A percentile compares a stretch with the other conserved stretches of the same genome.
Evolutionary conservation across 2,888 invertebrate species (phyloP).

Genomic region (Rotaria socialis): DNA sequence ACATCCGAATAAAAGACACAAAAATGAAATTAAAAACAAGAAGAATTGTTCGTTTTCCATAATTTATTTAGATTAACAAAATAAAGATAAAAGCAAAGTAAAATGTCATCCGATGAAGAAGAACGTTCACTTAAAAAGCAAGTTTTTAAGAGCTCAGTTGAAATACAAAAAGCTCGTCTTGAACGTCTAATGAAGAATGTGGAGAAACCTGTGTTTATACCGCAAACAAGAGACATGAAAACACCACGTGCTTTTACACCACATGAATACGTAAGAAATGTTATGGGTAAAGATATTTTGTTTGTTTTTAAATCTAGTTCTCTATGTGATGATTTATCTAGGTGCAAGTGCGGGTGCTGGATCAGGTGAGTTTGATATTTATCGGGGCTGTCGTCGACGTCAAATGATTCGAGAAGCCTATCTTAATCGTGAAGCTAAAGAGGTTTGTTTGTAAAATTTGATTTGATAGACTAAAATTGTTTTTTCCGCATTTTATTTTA

Average conservation of each 20-base stretch:
- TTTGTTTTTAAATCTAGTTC: too few species aligned
- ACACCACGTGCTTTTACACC: conserved; percentile 42
- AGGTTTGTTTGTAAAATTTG: background rate
- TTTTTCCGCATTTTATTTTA: background rate
- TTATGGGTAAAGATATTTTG: conserved; percentile 38
- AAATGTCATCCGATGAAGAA: conserved; percentile 43
- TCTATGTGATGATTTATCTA: conserved; percentile 48
- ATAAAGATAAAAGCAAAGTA: background rate
- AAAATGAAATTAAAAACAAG: background rate
- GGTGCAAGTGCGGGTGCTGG: conserved; percentile 98
- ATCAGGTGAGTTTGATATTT: conserved; percentile 97
- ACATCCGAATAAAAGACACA: background rate
- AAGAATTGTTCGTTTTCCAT: background rate
- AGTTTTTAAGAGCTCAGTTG: conserved; percentile 34
- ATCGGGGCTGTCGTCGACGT: conserved; percentile 84
- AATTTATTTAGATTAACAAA: conserved; percentile 38
- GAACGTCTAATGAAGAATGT: conserved; percentile 42
- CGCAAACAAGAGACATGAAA: conserved; percentile 2
- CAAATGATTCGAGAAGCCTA: conserved; percentile 83
- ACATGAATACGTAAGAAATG: conserved; percentile 46
- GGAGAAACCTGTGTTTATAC: conserved; percentile 14
- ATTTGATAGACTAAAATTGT: too few species aligned
- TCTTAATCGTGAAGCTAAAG: conserved; percentile 35
- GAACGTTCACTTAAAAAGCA: background rate
- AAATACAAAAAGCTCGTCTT: conserved; percentile 38